Conservation (phyloP, 2,797 vertebrate genomes). For the Rhinogobio ventralis region DNA sequence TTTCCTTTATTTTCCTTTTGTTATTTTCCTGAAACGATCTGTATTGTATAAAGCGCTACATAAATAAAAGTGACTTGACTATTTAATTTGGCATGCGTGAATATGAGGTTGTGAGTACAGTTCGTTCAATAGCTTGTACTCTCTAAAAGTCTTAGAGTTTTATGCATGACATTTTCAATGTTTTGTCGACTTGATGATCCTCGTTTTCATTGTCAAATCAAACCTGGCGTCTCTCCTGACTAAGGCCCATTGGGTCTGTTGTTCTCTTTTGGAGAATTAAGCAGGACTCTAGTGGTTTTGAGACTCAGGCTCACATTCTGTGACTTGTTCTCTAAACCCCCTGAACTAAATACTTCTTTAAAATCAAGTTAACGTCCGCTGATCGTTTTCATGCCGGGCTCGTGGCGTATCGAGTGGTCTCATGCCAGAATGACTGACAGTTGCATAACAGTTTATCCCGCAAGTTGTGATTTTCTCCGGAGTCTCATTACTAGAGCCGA, state of each 20-base stretch:
- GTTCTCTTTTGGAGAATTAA: slow-evolving; percentile 5
- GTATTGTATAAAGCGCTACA: no score
- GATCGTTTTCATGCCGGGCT: slow-evolving; percentile 3
- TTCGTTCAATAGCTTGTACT: background rate
- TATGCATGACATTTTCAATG: background rate
- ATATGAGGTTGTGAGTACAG: background rate
- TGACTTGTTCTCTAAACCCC: background rate
- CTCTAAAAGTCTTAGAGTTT: background rate
- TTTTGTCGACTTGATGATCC: background rate
- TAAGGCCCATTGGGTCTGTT: background rate
- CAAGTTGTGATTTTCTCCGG: slow-evolving; percentile 78
- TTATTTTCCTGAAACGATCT: no score
- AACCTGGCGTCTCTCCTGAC: background rate
- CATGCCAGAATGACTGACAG: slow-evolving; percentile 40
- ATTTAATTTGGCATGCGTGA: background rate
- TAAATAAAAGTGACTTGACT: no score
- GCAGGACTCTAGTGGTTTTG: slow-evolving; percentile 8
- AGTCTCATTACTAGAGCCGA: slow-evolving; percentile 75
- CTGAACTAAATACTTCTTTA: background rate
- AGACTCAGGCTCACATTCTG: slow-evolving; percentile 16
- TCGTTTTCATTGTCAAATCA: slow-evolving; percentile 1
- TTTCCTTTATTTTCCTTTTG: no score
- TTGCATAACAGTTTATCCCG: slow-evolving; percentile 60
- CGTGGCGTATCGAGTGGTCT: background rate
- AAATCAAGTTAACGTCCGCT: background rate